A percentile compares a stretch with the other conserved stretches of the same genome.
Evolutionary conservation across 2,113 vertebrate genomes (phyloP).

Genomic region (Cavia porcellus): DNA sequence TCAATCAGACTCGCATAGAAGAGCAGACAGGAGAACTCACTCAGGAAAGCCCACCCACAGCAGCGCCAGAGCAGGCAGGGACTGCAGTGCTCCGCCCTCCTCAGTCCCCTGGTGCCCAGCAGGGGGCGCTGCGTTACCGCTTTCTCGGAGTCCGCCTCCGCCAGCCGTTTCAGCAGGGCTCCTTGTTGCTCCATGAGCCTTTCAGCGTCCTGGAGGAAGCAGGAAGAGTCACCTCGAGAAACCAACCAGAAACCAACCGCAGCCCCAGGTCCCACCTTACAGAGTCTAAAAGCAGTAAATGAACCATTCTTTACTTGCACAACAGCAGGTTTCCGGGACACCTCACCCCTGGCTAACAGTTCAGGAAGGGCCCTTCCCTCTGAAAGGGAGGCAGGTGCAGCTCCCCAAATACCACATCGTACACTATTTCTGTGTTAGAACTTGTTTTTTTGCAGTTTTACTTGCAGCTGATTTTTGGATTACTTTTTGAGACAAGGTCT

Average conservation of each 20-base stretch:
- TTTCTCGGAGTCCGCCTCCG: conserved; percentile 92
- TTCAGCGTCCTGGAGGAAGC: conserved; percentile 88
- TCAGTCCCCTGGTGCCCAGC: accelerated
- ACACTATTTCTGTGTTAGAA: not conserved
- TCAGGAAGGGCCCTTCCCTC: not conserved
- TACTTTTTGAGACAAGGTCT: not conserved
- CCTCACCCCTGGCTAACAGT: too few relatives aligned
- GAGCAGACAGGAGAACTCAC: not conserved
- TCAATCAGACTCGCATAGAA: not conserved
- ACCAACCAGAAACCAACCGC: not conserved
- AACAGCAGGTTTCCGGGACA: not conserved
- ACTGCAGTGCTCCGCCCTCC: not conserved
- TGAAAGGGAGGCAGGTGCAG: not conserved
- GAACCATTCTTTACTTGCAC: not conserved
- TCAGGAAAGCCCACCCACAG: not conserved
- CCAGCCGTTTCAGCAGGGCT: conserved; percentile 90
- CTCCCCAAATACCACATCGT: not conserved
- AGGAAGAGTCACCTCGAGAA: not conserved
- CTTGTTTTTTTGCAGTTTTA: not conserved
- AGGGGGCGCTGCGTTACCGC: conserved; percentile 84
- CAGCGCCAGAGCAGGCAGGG: not conserved
- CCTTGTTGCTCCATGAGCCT: conserved; percentile 90
- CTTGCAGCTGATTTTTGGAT: not conserved
- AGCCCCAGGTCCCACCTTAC: not conserved
- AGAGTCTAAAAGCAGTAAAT: not conserved